Evolutionary conservation across 2,113 vertebrate species (phyloP).

Genomic region (Alouatta palliata): DNA sequence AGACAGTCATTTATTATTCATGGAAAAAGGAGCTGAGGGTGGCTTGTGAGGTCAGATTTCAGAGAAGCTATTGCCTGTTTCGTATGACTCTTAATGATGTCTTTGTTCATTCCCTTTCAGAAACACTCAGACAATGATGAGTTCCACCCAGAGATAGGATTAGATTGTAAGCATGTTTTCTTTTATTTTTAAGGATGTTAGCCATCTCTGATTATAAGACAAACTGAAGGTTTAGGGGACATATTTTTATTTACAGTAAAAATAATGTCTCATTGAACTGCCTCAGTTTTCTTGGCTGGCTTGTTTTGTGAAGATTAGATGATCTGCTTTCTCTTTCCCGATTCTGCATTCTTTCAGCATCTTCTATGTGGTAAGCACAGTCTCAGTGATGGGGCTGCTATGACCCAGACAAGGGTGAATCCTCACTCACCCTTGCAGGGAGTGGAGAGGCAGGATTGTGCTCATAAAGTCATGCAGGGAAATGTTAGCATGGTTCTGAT

Average conservation of each 20-base stretch:
- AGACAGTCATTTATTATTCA: conserved; percentile 62
- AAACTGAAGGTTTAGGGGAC: not conserved
- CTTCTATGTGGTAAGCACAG: not conserved
- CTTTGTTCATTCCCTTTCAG: not conserved
- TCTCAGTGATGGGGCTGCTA: not conserved
- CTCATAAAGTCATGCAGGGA: not conserved
- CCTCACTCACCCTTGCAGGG: not conserved
- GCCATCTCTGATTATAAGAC: not conserved
- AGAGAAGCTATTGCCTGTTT: not conserved
- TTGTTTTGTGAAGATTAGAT: not conserved
- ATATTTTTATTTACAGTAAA: conserved; percentile 20
- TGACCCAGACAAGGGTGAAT: not conserved
- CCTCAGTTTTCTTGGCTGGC: not conserved
- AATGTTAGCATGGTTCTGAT: not conserved
- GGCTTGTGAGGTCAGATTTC: conserved; percentile 2
- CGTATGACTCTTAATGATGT: not conserved
- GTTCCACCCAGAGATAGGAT: not conserved
- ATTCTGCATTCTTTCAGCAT: not conserved
- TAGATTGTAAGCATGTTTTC: not conserved
- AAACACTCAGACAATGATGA: not conserved
- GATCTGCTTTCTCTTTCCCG: not conserved
- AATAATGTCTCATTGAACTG: not conserved
- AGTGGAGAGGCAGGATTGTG: not conserved
- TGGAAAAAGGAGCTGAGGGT: conserved; percentile 24
- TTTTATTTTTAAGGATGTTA: conserved; percentile 29